These are phyloP conservation scores for Sicus ferrugineus DNA, from an alignment of 2,888 invertebrate species.

Conservation along the genomic window DNA sequence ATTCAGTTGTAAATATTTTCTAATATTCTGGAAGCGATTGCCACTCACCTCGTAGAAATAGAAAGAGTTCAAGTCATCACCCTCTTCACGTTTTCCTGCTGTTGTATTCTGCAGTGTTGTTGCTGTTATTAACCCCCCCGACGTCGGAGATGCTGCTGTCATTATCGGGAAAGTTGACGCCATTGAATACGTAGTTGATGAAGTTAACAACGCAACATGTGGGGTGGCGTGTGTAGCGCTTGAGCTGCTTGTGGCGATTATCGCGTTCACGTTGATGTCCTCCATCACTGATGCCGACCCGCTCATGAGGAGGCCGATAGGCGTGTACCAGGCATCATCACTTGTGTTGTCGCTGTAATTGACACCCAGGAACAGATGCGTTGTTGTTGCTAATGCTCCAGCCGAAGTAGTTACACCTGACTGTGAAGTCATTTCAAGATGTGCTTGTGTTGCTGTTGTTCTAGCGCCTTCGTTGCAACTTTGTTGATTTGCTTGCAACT, in stretches of 20 bases:
- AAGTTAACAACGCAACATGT: conserved; percentile 58
- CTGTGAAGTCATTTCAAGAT: not conserved
- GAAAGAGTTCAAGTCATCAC: conserved; percentile 61
- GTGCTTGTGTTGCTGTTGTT: not conserved
- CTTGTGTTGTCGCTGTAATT: not conserved
- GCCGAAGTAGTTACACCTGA: not conserved
- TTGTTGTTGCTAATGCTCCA: not conserved
- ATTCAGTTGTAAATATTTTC: not conserved
- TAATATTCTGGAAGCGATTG: too few relatives aligned
- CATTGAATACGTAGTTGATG: conserved; percentile 41
- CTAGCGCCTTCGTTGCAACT: conserved; percentile 14
- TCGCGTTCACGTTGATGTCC: not conserved
- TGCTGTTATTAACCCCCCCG: conserved; percentile 13
- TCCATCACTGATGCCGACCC: conserved; percentile 37
- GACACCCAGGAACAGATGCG: not conserved
- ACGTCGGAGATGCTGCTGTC: conserved; percentile 39
- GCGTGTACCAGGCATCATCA: conserved; percentile 9
- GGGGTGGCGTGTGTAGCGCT: conserved; percentile 55
- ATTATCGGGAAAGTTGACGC: conserved; percentile 34
- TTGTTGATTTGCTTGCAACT: conserved; percentile 22
- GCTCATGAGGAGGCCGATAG: conserved; percentile 14
- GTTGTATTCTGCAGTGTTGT: conserved; percentile 30
- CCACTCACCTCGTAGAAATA: conserved; percentile 65
- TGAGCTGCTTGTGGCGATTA: conserved; percentile 8
- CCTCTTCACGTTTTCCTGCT: conserved; percentile 29